A percentile compares a stretch with the other conserved stretches of the same genome.
These are phyloP conservation scores for Meleagris gallopavo DNA, from an alignment of 2,113 vertebrate genomes.

Conservation along the genomic window DNA sequence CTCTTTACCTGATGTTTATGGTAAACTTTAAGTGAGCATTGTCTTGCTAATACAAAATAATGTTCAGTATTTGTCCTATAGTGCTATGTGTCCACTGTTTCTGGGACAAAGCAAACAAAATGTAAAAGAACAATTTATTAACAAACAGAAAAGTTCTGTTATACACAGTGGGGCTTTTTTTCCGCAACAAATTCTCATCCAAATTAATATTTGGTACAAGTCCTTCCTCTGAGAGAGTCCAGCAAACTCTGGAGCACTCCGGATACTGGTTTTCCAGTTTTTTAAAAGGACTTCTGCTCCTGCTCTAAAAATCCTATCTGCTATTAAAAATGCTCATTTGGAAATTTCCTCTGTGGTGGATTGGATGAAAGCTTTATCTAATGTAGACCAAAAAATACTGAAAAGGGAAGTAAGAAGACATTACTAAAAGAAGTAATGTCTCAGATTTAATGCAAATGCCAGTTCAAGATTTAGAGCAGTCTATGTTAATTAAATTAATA, in stretches of 20 bases:
- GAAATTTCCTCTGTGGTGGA: background rate
- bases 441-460: background rate
- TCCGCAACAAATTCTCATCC: background rate
- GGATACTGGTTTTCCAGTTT: background rate
- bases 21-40: slow-evolving; percentile 39
- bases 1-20: slow-evolving; percentile 9
- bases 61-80: slow-evolving; percentile 30
- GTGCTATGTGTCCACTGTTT: background rate
- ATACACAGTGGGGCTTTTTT: background rate
- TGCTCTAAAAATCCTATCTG: background rate
- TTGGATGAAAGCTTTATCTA: background rate
- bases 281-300: background rate
- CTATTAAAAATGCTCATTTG: background rate
- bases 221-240: background rate
- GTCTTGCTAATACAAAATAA: slow-evolving; percentile 24
- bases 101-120: background rate
- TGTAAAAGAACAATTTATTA: background rate
- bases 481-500: background rate
- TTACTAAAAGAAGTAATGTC: background rate
- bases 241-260: background rate
- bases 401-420: no score
- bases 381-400: background rate
- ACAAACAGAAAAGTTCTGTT: background rate
- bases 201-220: background rate
- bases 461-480: background rate